Conservation (phyloP, 2,797 vertebrate genomes). For the Crenichthys baileyi region DNA sequence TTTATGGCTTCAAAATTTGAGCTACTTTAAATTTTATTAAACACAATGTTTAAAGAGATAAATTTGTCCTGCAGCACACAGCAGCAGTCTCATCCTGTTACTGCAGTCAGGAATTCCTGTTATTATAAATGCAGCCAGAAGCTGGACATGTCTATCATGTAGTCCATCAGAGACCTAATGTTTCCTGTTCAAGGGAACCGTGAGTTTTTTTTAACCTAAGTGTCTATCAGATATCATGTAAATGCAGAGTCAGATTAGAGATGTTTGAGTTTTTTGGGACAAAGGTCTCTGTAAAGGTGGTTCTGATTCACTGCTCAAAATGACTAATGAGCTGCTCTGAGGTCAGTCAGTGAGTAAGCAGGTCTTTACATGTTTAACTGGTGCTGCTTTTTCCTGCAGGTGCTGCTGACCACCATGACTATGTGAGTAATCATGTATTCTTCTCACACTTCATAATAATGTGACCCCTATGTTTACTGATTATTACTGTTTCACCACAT, state of each 20-base stretch:
- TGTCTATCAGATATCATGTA: slow-evolving; percentile 2
- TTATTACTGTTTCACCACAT: neutral
- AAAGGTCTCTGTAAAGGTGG: slow-evolving; percentile 19
- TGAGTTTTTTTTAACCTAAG: neutral
- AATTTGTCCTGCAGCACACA: neutral
- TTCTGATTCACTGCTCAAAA: slow-evolving; percentile 18
- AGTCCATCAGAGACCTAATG: slow-evolving; percentile 24
- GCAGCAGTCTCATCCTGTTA: slow-evolving; percentile 49
- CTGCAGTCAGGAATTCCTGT: slow-evolving; percentile 64
- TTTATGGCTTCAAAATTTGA: neutral
- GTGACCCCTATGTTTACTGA: neutral
- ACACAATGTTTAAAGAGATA: neutral
- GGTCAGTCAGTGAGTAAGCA: slow-evolving; percentile 26
- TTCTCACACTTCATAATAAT: neutral
- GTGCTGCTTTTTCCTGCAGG: slow-evolving; percentile 53
- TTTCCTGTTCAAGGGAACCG: slow-evolving; percentile 46
- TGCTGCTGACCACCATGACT: slow-evolving; percentile 58
- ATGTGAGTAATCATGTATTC: slow-evolving; percentile 60
- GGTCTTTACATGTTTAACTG: slow-evolving; percentile 16
- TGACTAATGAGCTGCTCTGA: slow-evolving; percentile 36
- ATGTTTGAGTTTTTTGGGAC: slow-evolving; percentile 10
- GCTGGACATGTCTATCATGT: slow-evolving; percentile 34
- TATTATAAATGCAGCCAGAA: slow-evolving; percentile 51
- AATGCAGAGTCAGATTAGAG: slow-evolving; percentile 11
- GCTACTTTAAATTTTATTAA: neutral